phyloP scores from a whole-genome alignment of 2,888 invertebrate species.

The Nomada hirtipes region DNA sequence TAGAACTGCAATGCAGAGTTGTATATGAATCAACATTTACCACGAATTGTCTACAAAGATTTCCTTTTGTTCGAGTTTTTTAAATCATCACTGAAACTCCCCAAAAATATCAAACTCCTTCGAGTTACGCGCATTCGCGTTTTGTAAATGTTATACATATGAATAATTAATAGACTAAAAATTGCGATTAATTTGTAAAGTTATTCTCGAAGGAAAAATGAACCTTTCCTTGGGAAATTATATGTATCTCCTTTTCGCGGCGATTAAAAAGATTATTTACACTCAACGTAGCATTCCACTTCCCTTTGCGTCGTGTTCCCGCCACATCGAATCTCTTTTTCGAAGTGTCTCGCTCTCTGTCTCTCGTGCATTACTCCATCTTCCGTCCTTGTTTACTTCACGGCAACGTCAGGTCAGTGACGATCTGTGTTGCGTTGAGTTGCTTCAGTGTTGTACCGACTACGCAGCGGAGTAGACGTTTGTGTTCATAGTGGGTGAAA shows the following conservation, averaged over 20 bases:
- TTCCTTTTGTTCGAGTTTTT: neutral
- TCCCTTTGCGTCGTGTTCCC: constrained; percentile 41
- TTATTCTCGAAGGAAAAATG: neutral
- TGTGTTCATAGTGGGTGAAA: neutral
- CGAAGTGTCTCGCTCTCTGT: neutral
- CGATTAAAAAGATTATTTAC: constrained; percentile 22
- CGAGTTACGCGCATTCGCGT: too few species aligned
- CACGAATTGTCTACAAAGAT: constrained; percentile 3
- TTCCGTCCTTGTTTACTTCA: constrained; percentile 12
- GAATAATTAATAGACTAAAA: neutral
- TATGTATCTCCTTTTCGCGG: constrained; percentile 7
- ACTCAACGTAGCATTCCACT: constrained; percentile 22
- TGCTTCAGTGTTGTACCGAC: constrained; percentile 75
- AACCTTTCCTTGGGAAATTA: neutral
- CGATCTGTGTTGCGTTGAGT: constrained; percentile 37
- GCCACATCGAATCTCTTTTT: constrained; percentile 23
- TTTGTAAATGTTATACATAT: too few species aligned
- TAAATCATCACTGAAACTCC: neutral
- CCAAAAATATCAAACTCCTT: too few species aligned
- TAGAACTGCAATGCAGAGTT: constrained; percentile 24
- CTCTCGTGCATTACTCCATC: neutral
- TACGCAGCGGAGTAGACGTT: constrained; percentile 61
- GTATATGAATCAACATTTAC: constrained; percentile 38
- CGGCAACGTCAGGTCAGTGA: constrained; percentile 46
- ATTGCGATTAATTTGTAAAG: neutral